These are phyloP conservation scores for Cercocebus atys DNA, from an alignment of 2,113 vertebrate species.

Conservation along the genomic window DNA sequence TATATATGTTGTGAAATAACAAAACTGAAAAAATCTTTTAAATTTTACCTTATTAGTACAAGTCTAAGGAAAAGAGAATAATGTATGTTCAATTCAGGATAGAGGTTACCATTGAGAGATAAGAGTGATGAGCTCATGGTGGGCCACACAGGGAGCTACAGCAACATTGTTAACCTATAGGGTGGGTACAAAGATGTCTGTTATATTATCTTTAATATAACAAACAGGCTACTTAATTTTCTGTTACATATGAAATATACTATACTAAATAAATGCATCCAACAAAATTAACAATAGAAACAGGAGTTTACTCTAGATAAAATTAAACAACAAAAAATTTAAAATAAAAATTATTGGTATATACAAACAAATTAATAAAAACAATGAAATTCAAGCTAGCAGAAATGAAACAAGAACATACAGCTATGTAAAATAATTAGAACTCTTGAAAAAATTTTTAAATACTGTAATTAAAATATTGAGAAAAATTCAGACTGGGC, in stretches of 20 bases:
- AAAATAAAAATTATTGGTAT: not conserved
- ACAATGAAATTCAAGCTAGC: not conserved
- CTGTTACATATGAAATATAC: not conserved
- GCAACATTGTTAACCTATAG: not conserved
- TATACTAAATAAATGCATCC: not conserved
- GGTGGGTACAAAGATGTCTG: too few species aligned
- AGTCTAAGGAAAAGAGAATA: not conserved
- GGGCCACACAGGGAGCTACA: too few species aligned
- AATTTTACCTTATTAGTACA: not conserved
- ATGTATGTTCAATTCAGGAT: not conserved
- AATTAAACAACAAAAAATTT: not conserved
- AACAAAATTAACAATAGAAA: not conserved
- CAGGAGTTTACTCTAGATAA: not conserved
- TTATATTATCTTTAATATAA: not conserved
- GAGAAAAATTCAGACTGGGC: not conserved
- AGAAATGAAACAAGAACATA: not conserved
- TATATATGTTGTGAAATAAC: not conserved
- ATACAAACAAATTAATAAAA: not conserved
- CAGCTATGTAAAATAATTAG: not conserved
- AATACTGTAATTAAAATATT: not conserved
- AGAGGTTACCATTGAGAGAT: not conserved
- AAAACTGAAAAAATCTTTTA: not conserved
- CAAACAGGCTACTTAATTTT: not conserved
- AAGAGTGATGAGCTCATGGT: not conserved
- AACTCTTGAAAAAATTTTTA: not conserved